Evolutionary conservation across 2,797 vertebrate species (phyloP), one percentile per base, ranked within the genome.

Genomic region (Anabacerthia variegaticeps): DNA sequence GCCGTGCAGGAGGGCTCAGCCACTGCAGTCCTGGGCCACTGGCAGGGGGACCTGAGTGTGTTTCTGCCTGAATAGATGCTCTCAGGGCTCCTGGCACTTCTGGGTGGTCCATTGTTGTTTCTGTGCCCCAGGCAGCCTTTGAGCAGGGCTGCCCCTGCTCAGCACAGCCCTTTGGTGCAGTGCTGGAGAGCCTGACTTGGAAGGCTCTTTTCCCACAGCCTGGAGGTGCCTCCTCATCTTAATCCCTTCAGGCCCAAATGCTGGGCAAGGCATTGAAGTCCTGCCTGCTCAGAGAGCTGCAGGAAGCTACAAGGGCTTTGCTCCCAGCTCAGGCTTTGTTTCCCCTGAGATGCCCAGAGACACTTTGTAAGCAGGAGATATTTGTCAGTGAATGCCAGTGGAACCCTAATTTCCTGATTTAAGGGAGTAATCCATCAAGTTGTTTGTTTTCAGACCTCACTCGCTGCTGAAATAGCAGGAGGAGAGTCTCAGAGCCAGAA

Each of bases 371-470:
- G 73, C 58, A 89, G 67, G 27, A 92, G 63, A 4, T 51, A 21
- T 63, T 78, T 92, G 71, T 18, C 44, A 41, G 79, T 66, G 74
- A 80, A 66, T 28, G 36, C 37, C 46, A 30, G 24, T 24, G 23
- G 75, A 80, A 59, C 55, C 43, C 28, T 36, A 37, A 34, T 2
- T 22, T 63, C 66, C 93, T 49, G 66, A 46, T 78, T 79, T 63
- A 68, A 92, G 66, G 39, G 62, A 83, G 20, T 58, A 54, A 94
- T 89, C 73, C 69, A 62, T 96, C 91, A 95, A 67, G 13, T 28
- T 66, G 76, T 37, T 44, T 89, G 65, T 68, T 81, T 63, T 61
- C 76, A 85, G 78, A 51, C 48, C 43, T 85, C 46, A 32, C 56
- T 34, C 12, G 23, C 66, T 92, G 84, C 85, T 91, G 92, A 83